Conservation (phyloP, 2,888 invertebrate species). For the Dichetophora obliterata region DNA sequence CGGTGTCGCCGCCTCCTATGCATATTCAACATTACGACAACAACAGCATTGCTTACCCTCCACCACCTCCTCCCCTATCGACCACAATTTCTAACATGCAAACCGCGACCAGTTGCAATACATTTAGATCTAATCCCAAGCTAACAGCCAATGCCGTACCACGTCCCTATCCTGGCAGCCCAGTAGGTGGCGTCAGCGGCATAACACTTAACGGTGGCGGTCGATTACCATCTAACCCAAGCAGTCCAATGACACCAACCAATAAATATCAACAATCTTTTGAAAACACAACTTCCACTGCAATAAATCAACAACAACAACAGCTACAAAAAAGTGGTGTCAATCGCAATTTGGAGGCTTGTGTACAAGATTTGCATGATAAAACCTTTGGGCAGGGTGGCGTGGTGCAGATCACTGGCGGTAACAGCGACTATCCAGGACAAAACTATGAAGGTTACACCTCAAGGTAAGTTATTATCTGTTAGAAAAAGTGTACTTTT, state of each 20-base stretch:
- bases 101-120: conserved; percentile 59
- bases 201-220: conserved; percentile 53
- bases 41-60: conserved; percentile 60
- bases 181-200: conserved; percentile 49
- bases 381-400: conserved; percentile 69
- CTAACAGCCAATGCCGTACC: conserved; percentile 70
- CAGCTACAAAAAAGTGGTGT: conserved; percentile 46
- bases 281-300: conserved; percentile 54
- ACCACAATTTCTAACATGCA: conserved; percentile 67
- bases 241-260: conserved; percentile 60
- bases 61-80: conserved; percentile 68
- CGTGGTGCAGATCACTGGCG: conserved; percentile 61
- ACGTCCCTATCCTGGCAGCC: conserved; percentile 68
- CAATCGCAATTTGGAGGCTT: conserved; percentile 67
- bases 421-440: conserved; percentile 60
- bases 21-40: conserved; percentile 60
- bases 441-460: conserved; percentile 77
- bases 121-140: conserved; percentile 68
- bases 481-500: conserved; percentile 14
- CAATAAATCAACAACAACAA: conserved; percentile 43
- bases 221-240: conserved; percentile 45
- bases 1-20: conserved; percentile 65
- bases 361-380: conserved; percentile 69
- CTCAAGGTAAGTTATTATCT: conserved; percentile 72
- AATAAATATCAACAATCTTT: conserved; percentile 57